Conservation (phyloP, 2,888 invertebrate genomes). For the Drosophila mayaguana region DNA sequence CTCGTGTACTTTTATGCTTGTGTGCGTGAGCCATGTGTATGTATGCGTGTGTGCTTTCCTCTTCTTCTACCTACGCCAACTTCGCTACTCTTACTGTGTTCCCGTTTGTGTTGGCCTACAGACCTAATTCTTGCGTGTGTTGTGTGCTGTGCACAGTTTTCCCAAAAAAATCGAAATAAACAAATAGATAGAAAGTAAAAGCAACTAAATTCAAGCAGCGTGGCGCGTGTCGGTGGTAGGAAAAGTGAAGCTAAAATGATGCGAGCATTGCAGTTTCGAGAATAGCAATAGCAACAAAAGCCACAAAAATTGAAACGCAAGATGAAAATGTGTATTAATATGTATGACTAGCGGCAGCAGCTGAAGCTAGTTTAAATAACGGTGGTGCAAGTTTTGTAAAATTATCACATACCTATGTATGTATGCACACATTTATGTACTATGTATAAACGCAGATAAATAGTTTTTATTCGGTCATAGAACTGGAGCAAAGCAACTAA, state of each 20-base stretch:
- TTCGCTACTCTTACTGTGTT: slow-evolving; percentile 77
- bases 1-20: slow-evolving; percentile 11
- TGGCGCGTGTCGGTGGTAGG: slow-evolving; percentile 21
- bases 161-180: slow-evolving; percentile 72
- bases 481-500: slow-evolving; percentile 66
- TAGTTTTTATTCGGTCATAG: slow-evolving; percentile 69
- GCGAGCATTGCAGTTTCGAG: slow-evolving; percentile 36
- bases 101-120: slow-evolving; percentile 81
- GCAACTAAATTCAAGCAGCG: slow-evolving; percentile 35
- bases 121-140: slow-evolving; percentile 78
- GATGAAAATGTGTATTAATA: slow-evolving; percentile 35
- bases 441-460: slow-evolving; percentile 7
- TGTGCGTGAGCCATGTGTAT: slow-evolving; percentile 18
- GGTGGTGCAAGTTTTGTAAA: slow-evolving; percentile 47
- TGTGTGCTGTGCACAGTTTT: slow-evolving; percentile 72
- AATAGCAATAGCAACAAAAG: slow-evolving; percentile 33
- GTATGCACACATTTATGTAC: slow-evolving; percentile 22
- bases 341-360: slow-evolving; percentile 27
- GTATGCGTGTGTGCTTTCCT: slow-evolving; percentile 64
- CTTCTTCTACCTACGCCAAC: slow-evolving; percentile 80
- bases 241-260: slow-evolving; percentile 41
- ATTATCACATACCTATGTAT: slow-evolving; percentile 30
- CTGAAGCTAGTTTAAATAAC: slow-evolving; percentile 28
- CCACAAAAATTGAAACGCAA: slow-evolving; percentile 31
- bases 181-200: slow-evolving; percentile 56